Evolutionary conservation across 2,797 vertebrate species (phyloP), one percentile per base, ranked within the genome.

Genomic region (Mormyrus hasselquistii): DNA sequence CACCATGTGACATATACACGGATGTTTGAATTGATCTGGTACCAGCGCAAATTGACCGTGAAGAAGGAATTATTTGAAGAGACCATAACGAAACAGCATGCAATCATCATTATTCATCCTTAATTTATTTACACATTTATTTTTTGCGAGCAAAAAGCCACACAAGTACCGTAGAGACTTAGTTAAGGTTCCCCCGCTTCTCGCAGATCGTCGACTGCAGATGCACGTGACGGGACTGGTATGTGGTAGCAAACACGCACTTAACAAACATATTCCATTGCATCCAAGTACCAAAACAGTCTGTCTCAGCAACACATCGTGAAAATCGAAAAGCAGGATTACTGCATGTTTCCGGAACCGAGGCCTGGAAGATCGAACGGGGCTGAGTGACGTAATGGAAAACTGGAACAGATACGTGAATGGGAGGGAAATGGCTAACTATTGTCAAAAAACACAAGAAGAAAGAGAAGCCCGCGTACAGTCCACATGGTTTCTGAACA

Each of bases 11-110:
- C 57, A 29, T 55, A 34, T 10, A 86, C 84, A 55, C 25, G 16
- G 55, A 62, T 59, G 52, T 87, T 44, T 87, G 86, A 38, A 87
- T 87, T 87, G 86, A 87, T 62, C 55, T 44, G 34, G 55, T 41
- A 87, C 86, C 53, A 87, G 55, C 0, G 55, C 86, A 87, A 87
- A 87, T 59, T 84, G 41, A 22, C 49, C 22, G 16, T 83, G 59
- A 59, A 85, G 55, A 89, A 25, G 38, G 38, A 49, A 89, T 65
- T 49, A 85, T 41, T 55, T 88, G 73, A 88, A 55, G 47, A 50
- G 9, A 83, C 7, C 49, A 34, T 22, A 55, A 59, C 69, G 73
- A 55, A 38, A 38, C 16, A 25, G 87, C 29, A n/a, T 79, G 87
- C 65, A 88, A n/a, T 88, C 69, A 88, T 83, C 4, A 83, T 44